A percentile compares a stretch with the other conserved stretches of the same genome.
Conservation (phyloP, 2,888 invertebrate species). For the Fragum whitleyi region DNA sequence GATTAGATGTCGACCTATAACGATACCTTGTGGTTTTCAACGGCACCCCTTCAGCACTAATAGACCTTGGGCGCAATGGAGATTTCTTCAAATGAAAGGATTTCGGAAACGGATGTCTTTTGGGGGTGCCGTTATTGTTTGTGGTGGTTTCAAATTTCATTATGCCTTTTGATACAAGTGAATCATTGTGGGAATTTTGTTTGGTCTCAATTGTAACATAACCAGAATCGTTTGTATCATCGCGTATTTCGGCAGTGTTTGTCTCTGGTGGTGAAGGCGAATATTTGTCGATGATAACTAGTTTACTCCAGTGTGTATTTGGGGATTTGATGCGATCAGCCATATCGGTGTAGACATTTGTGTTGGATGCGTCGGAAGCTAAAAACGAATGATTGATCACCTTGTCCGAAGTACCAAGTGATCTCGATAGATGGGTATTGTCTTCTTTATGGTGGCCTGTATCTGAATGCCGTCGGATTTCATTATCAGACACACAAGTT, state of each 20-base stretch:
- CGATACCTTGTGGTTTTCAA: constrained; percentile 10
- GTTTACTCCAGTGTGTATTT: constrained; percentile 22
- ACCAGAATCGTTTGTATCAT: neutral
- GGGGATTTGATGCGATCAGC: constrained; percentile 14
- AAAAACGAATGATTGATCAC: neutral
- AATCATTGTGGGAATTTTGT: neutral
- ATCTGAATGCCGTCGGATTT: neutral
- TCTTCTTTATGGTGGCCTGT: neutral
- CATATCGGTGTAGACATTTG: neutral
- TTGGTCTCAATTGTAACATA: neutral
- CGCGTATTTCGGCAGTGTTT: neutral
- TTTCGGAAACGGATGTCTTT: neutral
- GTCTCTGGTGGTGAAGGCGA: neutral
- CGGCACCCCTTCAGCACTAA: constrained; percentile 7
- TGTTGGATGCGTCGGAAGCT: too few relatives aligned
- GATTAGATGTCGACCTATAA: constrained; percentile 13
- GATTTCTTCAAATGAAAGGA: neutral
- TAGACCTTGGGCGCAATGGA: neutral
- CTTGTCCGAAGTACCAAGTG: neutral
- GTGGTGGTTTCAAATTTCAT: constrained; percentile 22
- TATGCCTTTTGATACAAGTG: constrained; percentile 13
- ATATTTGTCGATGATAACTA: constrained; percentile 1
- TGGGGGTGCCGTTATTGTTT: neutral
- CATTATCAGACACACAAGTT: constrained; percentile 3
- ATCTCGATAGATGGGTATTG: neutral